Evolutionary conservation across 2,888 invertebrate species (phyloP), one percentile per base, ranked within the genome.

Genomic region (Oxytorus armatus): DNA sequence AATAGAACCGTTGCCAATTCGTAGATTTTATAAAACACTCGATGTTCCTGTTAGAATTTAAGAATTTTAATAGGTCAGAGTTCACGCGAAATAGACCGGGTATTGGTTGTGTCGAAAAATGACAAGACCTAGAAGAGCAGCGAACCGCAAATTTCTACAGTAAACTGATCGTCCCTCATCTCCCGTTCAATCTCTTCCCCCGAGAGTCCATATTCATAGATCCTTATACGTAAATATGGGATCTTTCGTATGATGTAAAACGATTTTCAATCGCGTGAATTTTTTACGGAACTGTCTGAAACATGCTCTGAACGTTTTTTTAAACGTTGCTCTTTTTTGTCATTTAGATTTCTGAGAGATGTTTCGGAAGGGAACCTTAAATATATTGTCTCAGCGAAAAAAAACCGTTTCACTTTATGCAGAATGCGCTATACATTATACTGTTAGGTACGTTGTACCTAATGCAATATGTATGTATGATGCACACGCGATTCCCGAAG

Each of bases 81-180:
- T 51, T 21, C 4, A 10, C 2, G 10, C 21, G 16, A 10, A n/a
- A 53, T 11, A 1, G 25, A 3, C 23, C 53, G n/a, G 10, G 25
- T 53, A 49, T 49, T 21, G n/a, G 25, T 23, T 25, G 53, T 23
- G 25, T 53, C 53, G 25, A 53, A 53, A 53, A 53, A 25, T 53
- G 23, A 53, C 53, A n/a, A 53, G 53, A 25, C 53, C 53, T n/a
- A 53, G 53, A 53, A 53, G 25, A 53, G 53, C 53, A 53, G 25
- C 53, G 25, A 53, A 25, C 53, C 25, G 25, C 53, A 25, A 53
- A 53, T 53, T 53, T 53, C 53, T 25, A 25, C 23, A 25, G 25
- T 1, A 18, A 23, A 23, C 25, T 25, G 25, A 53, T 23, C 44
- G 14, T 44, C 14, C 44, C 44, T 51, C 21, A 11, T 1, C 21